Base-by-base conservation (phyloP, 2,113 vertebrate species). In the Neogobius melanostomus region DNA sequence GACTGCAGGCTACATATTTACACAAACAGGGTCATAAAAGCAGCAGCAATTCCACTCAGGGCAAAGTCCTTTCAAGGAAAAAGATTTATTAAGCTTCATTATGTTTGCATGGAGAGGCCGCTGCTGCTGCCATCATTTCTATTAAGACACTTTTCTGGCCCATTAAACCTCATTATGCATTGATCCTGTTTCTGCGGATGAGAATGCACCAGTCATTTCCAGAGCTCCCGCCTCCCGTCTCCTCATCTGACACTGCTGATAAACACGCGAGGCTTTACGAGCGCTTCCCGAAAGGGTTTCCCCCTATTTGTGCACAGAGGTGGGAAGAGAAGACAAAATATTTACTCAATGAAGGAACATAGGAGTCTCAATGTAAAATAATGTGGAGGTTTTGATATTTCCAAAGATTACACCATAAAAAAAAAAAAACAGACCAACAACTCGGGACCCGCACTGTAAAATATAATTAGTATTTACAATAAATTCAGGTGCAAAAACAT, bases 131-230 rank as follows among this genome's bases (percentile, higher is more conserved):
- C 83, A 87, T 87, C 81, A 83, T 74, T 87, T 87, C 69, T 86
- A 81, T 83, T 79, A 87, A 59, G 87, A 88, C 82, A 84, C 85
- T 90, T 89, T 89, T 86, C 86, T 81, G 83, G 77, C 74, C 86
- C 86, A 88, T 90, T 90, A 89, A 89, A 83, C 76, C 84, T 90
- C 81, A 88, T 89, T 87, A 91, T 77, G 83, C 85, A 89, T 89
- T 89, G 86, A 90, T 86, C 80, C 73, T 69, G 74, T 76, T 86
- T 68, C 77, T 81, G 69, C 8, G 60, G 71, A 88, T 83, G 77
- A 81, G 80, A 84, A 81, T 77, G 61, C 75, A 52, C 76, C 68
- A 69, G 80, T 87, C 75, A 83, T 86, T 82, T 86, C 79, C 74
- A 85, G 80, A 28, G 44, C 50, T 76, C 88, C 72, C 69, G 75